Evolutionary conservation across 2,888 invertebrate species (phyloP), one percentile per base, ranked within the genome.

Genomic region (Dermolepida albohirtum): DNA sequence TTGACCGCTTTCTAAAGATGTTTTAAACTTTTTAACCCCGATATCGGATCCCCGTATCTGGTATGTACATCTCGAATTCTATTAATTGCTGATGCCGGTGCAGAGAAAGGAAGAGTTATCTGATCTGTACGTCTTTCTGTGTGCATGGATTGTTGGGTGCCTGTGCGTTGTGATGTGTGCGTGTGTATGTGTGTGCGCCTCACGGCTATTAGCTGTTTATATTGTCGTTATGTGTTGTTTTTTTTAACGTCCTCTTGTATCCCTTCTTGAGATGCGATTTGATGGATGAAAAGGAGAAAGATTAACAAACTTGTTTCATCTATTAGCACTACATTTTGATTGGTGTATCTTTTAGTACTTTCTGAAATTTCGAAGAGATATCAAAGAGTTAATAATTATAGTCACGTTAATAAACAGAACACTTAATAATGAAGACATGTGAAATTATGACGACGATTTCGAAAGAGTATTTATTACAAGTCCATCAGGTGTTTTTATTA

Each of bases 1-100:
- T 76, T 74, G 75, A 74, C 80, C 80, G 80, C 78, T 81, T 81
- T 81, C 80, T 80, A 81, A 78, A 80, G 80, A 78, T 79, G 80
- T 81, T 81, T 81, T 80, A 80, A 78, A 68, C 67, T 68, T 68
- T 59, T 66, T 65, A 68, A 57, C 68, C 68, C 57, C 65, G 68
- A 68, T 59, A 68, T 59, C 68, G 57, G 68, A 68, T 68, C 68
- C 52, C 63, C 51, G 12, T 68, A 65, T 68, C 68, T 57, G 57
- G 49, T 47, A 55, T 44, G 51, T 59, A 50, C 62, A 68, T 68
- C 68, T 68, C 64, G 65, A 68, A 68, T 68, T 68, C 68, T 68
- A 68, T 68, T 68, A 68, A 68, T 68, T 68, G 68, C 64, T 65
- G 64, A 65, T 51, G 66, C 55, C 47, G 55, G 40, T 16, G 27